Conservation (phyloP, 2,888 invertebrate genomes). For the Tipula helvola region DNA sequence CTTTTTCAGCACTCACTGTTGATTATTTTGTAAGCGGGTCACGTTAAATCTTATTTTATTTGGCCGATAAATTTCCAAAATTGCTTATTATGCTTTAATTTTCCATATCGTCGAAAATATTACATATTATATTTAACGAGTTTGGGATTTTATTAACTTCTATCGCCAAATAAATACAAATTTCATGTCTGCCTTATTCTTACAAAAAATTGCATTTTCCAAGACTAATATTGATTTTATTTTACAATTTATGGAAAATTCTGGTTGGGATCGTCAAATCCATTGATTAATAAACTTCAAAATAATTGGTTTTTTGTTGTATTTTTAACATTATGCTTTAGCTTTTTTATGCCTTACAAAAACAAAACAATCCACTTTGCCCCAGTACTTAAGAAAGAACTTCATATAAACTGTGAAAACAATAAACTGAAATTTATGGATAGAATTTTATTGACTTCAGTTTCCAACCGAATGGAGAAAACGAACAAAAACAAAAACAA, state of each 20-base stretch:
- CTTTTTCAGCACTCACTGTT: no score
- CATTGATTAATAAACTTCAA: neutral
- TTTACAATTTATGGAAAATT: neutral
- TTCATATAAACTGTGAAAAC: neutral
- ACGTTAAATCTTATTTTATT: no score
- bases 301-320: neutral
- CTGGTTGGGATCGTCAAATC: neutral
- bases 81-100: no score
- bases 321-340: neutral
- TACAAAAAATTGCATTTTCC: no score
- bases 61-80: no score
- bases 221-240: neutral
- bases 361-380: neutral
- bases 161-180: no score
- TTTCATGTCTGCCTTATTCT: no score
- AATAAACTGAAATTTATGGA: neutral
- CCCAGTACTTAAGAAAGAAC: neutral
- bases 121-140: no score
- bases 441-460: neutral
- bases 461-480: neutral
- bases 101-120: no score
- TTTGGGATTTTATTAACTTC: no score
- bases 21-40: no score
- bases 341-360: no score
- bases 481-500: neutral